Conservation (phyloP, 2,888 invertebrate genomes). For the Palloptera scutellata region DNA sequence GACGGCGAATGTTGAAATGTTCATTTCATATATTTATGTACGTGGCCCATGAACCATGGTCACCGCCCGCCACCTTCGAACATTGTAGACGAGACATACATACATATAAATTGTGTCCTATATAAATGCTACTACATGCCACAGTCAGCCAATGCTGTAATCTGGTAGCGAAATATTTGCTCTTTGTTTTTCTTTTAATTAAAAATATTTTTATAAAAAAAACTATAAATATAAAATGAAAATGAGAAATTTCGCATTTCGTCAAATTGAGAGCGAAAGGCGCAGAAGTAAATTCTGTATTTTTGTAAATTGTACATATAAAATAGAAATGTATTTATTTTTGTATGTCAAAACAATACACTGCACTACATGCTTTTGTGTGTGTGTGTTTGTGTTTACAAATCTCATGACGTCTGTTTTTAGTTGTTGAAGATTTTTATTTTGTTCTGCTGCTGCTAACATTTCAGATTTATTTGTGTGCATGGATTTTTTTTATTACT, state of each 20-base stretch:
- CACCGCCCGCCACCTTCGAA: not conserved
- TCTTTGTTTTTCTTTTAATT: no score
- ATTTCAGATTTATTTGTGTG: constrained; percentile 12
- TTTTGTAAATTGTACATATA: no score
- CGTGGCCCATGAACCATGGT: not conserved
- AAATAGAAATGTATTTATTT: not conserved
- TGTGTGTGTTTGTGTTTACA: not conserved
- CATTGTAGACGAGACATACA: not conserved
- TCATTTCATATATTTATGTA: not conserved
- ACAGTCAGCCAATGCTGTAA: no score
- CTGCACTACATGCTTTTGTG: not conserved
- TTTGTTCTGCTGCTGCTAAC: not conserved
- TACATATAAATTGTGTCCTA: not conserved
- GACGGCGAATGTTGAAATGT: not conserved
- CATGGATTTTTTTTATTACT: constrained; percentile 14
- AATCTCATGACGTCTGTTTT: constrained; percentile 15
- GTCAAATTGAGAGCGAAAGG: no score
- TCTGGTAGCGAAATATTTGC: no score
- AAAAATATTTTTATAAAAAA: no score
- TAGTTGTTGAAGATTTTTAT: not conserved
- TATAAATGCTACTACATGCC: no score
- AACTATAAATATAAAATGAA: no score
- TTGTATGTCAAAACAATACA: not conserved
- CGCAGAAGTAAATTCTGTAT: no score
- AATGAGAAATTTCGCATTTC: no score